These are phyloP conservation scores for Zeus faber DNA, from an alignment of 2,113 vertebrate genomes.

Conservation along the genomic window DNA sequence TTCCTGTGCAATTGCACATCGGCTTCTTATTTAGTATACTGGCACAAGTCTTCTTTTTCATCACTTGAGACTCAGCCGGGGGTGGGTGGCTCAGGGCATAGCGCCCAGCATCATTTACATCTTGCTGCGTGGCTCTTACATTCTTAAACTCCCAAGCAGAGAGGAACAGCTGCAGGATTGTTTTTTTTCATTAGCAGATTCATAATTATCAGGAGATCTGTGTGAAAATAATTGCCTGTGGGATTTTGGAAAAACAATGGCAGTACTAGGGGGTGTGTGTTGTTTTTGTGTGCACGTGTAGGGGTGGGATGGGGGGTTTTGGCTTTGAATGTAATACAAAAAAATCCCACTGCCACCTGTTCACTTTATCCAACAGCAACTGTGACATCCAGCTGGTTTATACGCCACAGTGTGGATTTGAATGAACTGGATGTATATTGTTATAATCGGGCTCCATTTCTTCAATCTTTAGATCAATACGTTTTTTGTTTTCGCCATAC, in stretches of 20 bases:
- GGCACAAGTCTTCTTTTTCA: too few species aligned
- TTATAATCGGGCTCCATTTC: too few species aligned
- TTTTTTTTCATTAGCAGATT: slow-evolving; percentile 40
- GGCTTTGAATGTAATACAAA: slow-evolving; percentile 29
- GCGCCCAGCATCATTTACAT: not conserved
- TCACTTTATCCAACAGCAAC: not conserved
- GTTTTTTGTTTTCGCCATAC: too few species aligned
- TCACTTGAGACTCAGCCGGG: too few species aligned
- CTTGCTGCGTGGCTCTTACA: slow-evolving; percentile 11
- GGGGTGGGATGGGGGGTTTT: slow-evolving; percentile 8
- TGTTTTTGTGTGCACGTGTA: too few species aligned
- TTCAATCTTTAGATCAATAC: too few species aligned
- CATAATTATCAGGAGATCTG: slow-evolving; percentile 41
- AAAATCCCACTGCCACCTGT: slow-evolving; percentile 21
- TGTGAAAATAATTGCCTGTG: slow-evolving; percentile 41
- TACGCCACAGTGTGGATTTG: not conserved
- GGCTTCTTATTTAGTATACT: too few species aligned
- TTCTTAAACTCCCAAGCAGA: slow-evolving; percentile 25
- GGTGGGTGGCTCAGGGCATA: too few species aligned
- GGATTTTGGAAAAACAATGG: slow-evolving; percentile 34
- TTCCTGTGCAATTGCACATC: too few species aligned
- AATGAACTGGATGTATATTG: not conserved
- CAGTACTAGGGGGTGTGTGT: slow-evolving; percentile 18
- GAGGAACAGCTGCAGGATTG: slow-evolving; percentile 40
- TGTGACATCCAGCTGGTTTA: slow-evolving; percentile 8